Conservation (phyloP, 2,888 invertebrate species). For the Germaria angustata region DNA sequence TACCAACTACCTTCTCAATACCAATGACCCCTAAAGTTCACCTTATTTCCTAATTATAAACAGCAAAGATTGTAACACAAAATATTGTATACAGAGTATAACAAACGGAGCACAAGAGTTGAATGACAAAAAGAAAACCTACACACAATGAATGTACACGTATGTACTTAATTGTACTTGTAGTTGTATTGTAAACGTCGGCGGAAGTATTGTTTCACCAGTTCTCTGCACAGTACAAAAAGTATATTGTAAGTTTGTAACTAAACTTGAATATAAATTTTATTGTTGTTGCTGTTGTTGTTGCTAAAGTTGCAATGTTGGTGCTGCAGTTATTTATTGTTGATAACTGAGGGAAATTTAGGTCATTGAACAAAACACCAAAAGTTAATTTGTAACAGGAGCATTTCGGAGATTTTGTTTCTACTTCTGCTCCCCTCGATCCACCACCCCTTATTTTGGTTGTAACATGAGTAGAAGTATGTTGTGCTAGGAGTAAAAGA, state of each 20-base stretch:
- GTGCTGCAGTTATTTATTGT: constrained; percentile 21
- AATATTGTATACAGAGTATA: constrained; percentile 12
- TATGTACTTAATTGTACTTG: not conserved
- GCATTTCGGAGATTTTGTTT: constrained; percentile 32
- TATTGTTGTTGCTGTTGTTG: too few species aligned
- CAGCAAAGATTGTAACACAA: constrained; percentile 39
- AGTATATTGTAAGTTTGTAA: constrained; percentile 16
- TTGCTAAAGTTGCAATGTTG: constrained; percentile 16
- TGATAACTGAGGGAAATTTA: constrained; percentile 56
- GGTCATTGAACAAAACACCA: constrained; percentile 63
- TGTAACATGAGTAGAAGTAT: not conserved
- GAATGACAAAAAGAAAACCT: constrained; percentile 19
- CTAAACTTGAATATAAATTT: constrained; percentile 40
- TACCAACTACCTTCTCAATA: constrained; percentile 55
- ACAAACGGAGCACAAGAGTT: constrained; percentile 13
- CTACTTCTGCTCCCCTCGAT: too few species aligned
- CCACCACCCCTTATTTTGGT: not conserved
- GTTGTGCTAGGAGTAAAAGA: not conserved
- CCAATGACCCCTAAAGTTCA: constrained; percentile 66
- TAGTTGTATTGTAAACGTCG: not conserved
- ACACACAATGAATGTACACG: constrained; percentile 21
- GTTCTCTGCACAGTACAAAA: not conserved
- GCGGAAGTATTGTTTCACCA: constrained; percentile 34
- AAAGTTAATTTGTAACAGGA: constrained; percentile 61
- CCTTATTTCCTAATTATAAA: constrained; percentile 61